Evolutionary conservation across 1,140 invertebrate species (phyloP), one percentile per base, ranked within the genome.

Genomic region (Brachionus rubens): DNA sequence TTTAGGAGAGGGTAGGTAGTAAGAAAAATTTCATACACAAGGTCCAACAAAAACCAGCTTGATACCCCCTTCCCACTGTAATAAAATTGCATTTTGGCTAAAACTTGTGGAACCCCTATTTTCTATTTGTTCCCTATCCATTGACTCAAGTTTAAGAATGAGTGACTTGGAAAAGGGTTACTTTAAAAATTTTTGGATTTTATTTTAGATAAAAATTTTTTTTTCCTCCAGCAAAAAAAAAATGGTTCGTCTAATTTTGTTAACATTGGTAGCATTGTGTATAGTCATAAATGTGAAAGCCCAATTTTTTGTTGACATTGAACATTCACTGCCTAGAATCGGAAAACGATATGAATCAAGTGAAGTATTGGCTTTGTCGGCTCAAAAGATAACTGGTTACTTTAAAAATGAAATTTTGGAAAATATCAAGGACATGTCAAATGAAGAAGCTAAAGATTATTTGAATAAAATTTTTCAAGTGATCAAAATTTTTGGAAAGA

Each of bases 261-360:
- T 59, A 21, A 7, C 19, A 19, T 3, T 59, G 14, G 30, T 19
- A 12, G n/a, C 30, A 12, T n/a, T 65, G 24, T 24, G 36, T 16
- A 19, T 65, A 1, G 36, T 21, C 12, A 19, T 65, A 43, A 21
- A 6, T 7, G 68, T 41, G 16, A 72, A 41, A 26, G 43, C 30
- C 6, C 68, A 72, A 72, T 72, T 72, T 72, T 72, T 50, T 24
- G 68, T 72, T 28, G 68, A 72, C 26, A 72, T 72, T 50, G 68
- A 72, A 28, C 68, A 72, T 21, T 72, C 68, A 50, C 26, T 72
- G 46, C 68, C 68, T 24, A 48, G 68, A 12, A 7, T 72, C 1
- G 68, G 68, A 9, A 72, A 72, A 70, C 41, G 65, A 14, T 30
- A 46, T 10, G 54, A 59, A 33, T 33, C 28, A 33, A 33, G 36